Evolutionary conservation across 2,797 vertebrate species (phyloP), one percentile per base, ranked within the genome.

Genomic region (Ibycter americanus): DNA sequence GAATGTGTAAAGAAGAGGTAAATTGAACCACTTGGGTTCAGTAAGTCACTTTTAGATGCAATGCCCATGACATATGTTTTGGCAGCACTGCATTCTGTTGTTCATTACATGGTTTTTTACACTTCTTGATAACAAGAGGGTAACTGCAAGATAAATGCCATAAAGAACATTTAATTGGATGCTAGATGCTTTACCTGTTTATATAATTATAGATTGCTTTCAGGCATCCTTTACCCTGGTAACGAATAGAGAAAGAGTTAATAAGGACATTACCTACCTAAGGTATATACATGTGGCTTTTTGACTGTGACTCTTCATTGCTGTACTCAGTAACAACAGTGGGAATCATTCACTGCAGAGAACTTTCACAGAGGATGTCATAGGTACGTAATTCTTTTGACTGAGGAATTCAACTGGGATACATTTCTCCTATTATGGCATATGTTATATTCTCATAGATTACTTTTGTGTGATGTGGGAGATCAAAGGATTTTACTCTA

Each of bases 401-500:
- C 36, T 80, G 56, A 76, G 68, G 88, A 96, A 96, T 89, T 93
- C 80, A 95, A 14, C 76, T 87, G 89, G 72, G 77, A 89, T 96
- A 52, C 26, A 74, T 94, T 96, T 95, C 71, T 97, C 58, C 70
- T 90, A 65, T 83, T 61, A 51, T 55, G 68, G 36, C 82, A 81
- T 77, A 63, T 88, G 52, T 74, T 77, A 6, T 83, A 65, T 77
- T 95, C 78, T 89, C 63, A 74, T 67, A 78, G 88, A 92, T 91
- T 74, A 81, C 76, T 93, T 95, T 44, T 81, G 82, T 87, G 66
- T 94, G 84, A 81, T 90, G 72, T 87, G 81, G 34, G 70, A 96
- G 84, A 97, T 97, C 94, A 97, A 97, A 98, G 54, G 85, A 90
- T 77, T 93, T n/a, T 19, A 59, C 32, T 89, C 73, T 72, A 83